phyloP scores from a whole-genome alignment of 1,140 invertebrate genomes.

The Drosophila mauritiana region DNA sequence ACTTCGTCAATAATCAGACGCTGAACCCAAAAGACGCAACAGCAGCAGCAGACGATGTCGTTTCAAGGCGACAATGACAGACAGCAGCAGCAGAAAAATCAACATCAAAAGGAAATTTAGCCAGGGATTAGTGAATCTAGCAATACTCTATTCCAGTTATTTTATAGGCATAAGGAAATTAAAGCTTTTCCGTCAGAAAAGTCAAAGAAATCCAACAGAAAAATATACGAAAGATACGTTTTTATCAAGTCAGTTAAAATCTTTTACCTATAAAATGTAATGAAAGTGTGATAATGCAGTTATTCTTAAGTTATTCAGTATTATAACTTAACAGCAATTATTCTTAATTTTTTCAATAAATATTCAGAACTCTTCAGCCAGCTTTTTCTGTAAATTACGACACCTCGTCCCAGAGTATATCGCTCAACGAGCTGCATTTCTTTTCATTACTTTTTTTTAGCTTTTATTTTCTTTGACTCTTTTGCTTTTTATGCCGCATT shows the following conservation, averaged over 20 bases:
- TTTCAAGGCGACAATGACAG: constrained; percentile 73
- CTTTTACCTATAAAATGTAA: too few relatives aligned
- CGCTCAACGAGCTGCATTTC: constrained; percentile 50
- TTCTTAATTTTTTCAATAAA: too few relatives aligned
- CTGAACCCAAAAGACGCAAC: constrained; percentile 63
- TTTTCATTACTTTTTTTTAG: constrained; percentile 69
- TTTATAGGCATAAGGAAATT: too few relatives aligned
- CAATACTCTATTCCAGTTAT: constrained; percentile 15
- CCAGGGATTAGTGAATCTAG: not conserved
- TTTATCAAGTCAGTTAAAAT: too few relatives aligned
- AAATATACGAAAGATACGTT: too few relatives aligned
- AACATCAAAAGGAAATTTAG: constrained; percentile 23
- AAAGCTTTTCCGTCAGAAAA: not conserved
- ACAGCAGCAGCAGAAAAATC: constrained; percentile 32
- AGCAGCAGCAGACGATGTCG: constrained; percentile 48
- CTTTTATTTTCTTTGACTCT: constrained; percentile 49
- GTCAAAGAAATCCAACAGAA: not conserved
- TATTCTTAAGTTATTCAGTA: too few relatives aligned
- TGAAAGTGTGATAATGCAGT: too few relatives aligned
- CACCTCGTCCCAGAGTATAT: constrained; percentile 5
- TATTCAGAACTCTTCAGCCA: not conserved
- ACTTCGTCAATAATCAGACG: constrained; percentile 78
- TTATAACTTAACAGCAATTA: too few relatives aligned
- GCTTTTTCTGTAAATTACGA: not conserved
- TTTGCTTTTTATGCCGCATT: constrained; percentile 63